Evolutionary conservation across 2,888 invertebrate species (phyloP).

Genomic region (Ommatoiulus sabulosus): DNA sequence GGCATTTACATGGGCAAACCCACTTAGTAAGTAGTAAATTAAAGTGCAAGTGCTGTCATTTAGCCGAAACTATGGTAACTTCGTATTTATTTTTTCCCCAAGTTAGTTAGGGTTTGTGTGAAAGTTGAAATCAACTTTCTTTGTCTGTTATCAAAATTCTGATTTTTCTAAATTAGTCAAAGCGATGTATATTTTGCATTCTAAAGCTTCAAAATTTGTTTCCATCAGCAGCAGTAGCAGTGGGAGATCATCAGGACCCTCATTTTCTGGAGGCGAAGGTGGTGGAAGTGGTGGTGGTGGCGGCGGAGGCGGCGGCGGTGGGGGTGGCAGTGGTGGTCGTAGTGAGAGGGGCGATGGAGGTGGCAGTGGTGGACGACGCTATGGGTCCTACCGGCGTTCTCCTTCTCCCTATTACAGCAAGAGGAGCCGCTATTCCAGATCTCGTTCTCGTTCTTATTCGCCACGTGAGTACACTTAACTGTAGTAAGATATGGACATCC

Average conservation of each 20-base stretch:
- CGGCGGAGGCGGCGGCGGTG: slow-evolving; percentile 55
- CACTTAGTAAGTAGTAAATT: slow-evolving; percentile 74
- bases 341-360: slow-evolving; percentile 59
- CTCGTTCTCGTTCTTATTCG: slow-evolving; percentile 82
- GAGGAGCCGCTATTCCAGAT: slow-evolving; percentile 74
- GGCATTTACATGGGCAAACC: slow-evolving; percentile 97
- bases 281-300: slow-evolving; percentile 60
- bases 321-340: slow-evolving; percentile 59
- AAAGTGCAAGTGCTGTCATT: neutral
- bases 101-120: too few species aligned
- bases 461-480: slow-evolving; percentile 77
- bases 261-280: slow-evolving; percentile 64
- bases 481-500: neutral
- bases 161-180: too few species aligned
- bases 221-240: slow-evolving; percentile 49
- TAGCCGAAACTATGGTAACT: too few species aligned
- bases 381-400: slow-evolving; percentile 70
- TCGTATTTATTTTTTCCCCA: too few species aligned
- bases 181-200: neutral
- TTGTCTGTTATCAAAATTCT: too few species aligned
- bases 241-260: slow-evolving; percentile 39
- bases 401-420: slow-evolving; percentile 81
- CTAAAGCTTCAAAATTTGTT: slow-evolving; percentile 10
- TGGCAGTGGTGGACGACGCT: slow-evolving; percentile 64
- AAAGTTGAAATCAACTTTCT: too few species aligned